phyloP scores from a whole-genome alignment of 2,113 vertebrate species.

The Scortum barcoo region DNA sequence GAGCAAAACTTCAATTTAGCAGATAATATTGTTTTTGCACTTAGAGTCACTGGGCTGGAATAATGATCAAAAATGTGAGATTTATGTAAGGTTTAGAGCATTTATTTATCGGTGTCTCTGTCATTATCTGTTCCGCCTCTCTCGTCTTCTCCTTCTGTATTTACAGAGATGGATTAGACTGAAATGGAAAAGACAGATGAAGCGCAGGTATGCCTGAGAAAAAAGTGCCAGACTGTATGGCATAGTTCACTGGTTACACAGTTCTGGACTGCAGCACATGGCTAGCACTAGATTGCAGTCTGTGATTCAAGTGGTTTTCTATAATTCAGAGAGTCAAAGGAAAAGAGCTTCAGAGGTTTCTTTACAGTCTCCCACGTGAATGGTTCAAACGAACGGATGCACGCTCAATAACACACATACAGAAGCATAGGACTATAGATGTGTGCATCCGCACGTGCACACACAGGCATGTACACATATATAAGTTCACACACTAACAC shows the following conservation, averaged over 20 bases:
- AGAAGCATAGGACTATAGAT: conserved; percentile 13
- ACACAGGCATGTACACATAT: conserved; percentile 20
- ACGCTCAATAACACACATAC: conserved; percentile 20
- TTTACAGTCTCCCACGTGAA: conserved; percentile 61
- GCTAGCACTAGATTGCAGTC: conserved; percentile 51
- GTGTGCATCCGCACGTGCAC: background rate
- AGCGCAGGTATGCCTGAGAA: conserved; percentile 41
- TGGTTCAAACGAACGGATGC: conserved; percentile 61
- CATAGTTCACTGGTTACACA: conserved; percentile 45
- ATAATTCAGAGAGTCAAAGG: conserved; percentile 74
- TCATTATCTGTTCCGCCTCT: conserved; percentile 33
- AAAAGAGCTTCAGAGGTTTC: conserved; percentile 72
- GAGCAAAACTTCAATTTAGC: conserved; percentile 38
- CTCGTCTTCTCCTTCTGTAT: conserved; percentile 19
- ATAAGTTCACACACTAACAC: conserved; percentile 23
- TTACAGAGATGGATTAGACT: conserved; percentile 51
- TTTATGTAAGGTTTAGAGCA: conserved; percentile 30
- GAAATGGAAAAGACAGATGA: conserved; percentile 52
- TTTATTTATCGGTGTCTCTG: conserved; percentile 42
- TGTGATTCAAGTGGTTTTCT: conserved; percentile 67
- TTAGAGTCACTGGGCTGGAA: conserved; percentile 40
- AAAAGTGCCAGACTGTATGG: conserved; percentile 42
- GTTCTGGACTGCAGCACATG: conserved; percentile 37
- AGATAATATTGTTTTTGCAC: conserved; percentile 43
- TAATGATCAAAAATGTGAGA: conserved; percentile 47